Percentiles rank a stretch among this genome's conserved stretches.
Conservation (phyloP, 1,140 invertebrate species). For the Atta cephalotes region DNA sequence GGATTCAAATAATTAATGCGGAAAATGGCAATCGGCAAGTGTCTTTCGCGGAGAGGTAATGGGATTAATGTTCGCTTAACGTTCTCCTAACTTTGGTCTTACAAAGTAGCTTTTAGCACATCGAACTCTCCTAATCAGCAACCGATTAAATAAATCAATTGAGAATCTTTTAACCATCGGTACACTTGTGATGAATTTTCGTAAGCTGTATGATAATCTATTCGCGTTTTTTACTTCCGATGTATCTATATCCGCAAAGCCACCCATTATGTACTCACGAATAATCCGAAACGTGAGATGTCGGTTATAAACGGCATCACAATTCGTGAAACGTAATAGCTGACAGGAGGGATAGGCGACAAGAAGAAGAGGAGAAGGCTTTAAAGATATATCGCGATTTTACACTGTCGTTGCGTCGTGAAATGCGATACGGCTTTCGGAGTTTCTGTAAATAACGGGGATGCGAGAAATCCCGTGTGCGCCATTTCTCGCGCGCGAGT, state of each 20-base stretch:
- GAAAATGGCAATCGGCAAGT: constrained; percentile 36
- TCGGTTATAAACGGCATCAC: constrained; percentile 35
- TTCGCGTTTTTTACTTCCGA: background rate
- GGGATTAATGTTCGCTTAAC: constrained; percentile 24
- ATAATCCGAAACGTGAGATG: constrained; percentile 53
- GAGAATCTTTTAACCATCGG: background rate
- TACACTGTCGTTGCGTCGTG: constrained; percentile 40
- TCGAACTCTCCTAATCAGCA: background rate
- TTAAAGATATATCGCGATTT: constrained; percentile 61
- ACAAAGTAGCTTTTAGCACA: background rate
- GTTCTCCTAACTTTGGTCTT: background rate
- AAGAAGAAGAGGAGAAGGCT: background rate
- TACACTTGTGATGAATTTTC: background rate
- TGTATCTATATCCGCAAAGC: background rate
- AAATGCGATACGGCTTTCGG: constrained; percentile 29
- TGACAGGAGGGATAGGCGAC: background rate
- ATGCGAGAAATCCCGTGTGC: constrained; percentile 37
- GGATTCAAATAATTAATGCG: constrained; percentile 49
- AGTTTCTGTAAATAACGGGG: constrained; percentile 48
- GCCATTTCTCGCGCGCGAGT: constrained; percentile 47
- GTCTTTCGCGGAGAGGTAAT: background rate
- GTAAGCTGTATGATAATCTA: background rate
- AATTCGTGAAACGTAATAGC: constrained; percentile 58
- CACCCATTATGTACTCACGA: constrained; percentile 15
- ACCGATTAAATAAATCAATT: background rate